phyloP scores from a whole-genome alignment of 2,797 vertebrate species.

The Pristis pectinata region DNA sequence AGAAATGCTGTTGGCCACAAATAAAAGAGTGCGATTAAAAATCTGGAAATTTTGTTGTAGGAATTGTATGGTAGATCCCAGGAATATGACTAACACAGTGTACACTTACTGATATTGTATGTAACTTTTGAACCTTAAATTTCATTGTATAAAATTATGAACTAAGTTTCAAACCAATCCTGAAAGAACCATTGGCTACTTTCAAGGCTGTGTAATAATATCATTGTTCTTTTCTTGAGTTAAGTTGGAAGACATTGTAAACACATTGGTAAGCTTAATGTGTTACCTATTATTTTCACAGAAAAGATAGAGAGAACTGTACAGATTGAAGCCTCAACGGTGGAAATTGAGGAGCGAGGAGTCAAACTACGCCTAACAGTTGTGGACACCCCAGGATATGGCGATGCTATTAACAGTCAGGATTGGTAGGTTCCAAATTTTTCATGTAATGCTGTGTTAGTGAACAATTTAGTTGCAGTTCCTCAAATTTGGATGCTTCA shows the following conservation, averaged over 20 bases:
- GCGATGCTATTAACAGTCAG: conserved; percentile 62
- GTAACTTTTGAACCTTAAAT: not conserved
- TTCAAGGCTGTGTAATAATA: not conserved
- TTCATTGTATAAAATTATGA: not conserved
- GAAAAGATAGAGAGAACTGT: conserved; percentile 64
- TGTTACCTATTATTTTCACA: conserved; percentile 42
- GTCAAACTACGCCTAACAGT: conserved; percentile 63
- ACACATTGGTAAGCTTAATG: not conserved
- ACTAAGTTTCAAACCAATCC: not conserved
- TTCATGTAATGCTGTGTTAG: not conserved
- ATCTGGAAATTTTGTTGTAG: not conserved
- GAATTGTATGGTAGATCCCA: not conserved
- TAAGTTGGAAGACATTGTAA: not conserved
- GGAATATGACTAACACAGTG: not conserved
- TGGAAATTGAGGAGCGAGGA: conserved; percentile 62
- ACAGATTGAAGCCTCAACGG: conserved; percentile 62
- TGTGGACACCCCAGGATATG: conserved; percentile 61
- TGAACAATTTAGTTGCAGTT: not conserved
- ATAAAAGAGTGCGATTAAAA: not conserved
- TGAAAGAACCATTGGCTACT: not conserved
- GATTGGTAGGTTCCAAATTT: conserved; percentile 54
- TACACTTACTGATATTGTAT: not conserved
- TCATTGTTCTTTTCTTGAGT: not conserved
- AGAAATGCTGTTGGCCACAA: not conserved
- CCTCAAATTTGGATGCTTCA: not conserved